Evolutionary conservation across 2,888 invertebrate species (phyloP).

Genomic region (Limenitis camilla): DNA sequence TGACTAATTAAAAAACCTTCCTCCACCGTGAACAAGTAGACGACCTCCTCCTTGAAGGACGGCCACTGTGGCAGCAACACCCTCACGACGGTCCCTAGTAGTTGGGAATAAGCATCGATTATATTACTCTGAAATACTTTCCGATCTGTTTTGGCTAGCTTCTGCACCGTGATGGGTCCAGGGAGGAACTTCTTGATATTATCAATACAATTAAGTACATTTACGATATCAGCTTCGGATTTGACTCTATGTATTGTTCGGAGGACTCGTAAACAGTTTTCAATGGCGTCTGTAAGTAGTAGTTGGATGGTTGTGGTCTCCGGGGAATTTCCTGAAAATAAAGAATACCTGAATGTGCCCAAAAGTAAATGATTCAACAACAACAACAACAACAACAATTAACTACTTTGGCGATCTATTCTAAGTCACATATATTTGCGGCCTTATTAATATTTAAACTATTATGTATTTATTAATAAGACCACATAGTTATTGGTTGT

Average conservation of each 20-base stretch:
- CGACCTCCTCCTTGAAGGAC: slow-evolving; percentile 52
- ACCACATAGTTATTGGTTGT: no score
- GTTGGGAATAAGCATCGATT: slow-evolving; percentile 58
- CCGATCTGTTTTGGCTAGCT: slow-evolving; percentile 71
- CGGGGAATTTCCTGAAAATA: slow-evolving; percentile 42
- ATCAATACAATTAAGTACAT: slow-evolving; percentile 31
- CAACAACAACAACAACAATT: slow-evolving; percentile 26
- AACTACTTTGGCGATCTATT: slow-evolving; percentile 11
- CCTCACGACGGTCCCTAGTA: slow-evolving; percentile 65
- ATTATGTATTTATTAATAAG: no score
- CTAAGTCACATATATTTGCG: not conserved
- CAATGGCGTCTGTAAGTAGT: slow-evolving; percentile 33
- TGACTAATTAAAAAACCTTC: slow-evolving; percentile 61
- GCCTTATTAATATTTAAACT: not conserved
- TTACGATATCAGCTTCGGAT: slow-evolving; percentile 41
- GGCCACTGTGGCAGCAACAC: slow-evolving; percentile 77
- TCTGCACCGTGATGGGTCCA: slow-evolving; percentile 79
- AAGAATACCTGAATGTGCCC: slow-evolving; percentile 69
- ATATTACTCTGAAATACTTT: slow-evolving; percentile 40
- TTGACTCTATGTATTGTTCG: slow-evolving; percentile 41
- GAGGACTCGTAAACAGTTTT: slow-evolving; percentile 43
- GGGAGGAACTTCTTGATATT: slow-evolving; percentile 49
- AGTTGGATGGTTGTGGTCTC: slow-evolving; percentile 24
- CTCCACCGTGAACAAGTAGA: slow-evolving; percentile 69
- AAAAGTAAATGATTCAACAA: slow-evolving; percentile 45